phyloP scores from a whole-genome alignment of 2,113 vertebrate genomes.

The Ciconia boyciana region DNA sequence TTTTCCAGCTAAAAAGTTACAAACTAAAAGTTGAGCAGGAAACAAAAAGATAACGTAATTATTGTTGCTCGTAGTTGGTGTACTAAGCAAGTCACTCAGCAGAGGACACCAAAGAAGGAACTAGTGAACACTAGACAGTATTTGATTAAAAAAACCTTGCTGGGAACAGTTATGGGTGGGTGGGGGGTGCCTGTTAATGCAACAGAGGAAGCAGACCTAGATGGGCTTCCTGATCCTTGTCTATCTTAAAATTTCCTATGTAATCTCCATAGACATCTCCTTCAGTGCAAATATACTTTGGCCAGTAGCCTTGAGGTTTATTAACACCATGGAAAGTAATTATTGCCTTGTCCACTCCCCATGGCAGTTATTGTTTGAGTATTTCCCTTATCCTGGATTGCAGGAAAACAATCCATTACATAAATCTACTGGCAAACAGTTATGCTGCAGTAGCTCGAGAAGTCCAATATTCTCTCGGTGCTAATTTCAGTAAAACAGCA shows the following conservation, averaged over 20 bases:
- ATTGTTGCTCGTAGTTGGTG: not conserved
- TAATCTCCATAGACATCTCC: slow-evolving; percentile 63
- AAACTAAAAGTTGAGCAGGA: not conserved
- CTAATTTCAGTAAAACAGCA: slow-evolving; percentile 30
- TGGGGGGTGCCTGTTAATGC: not conserved
- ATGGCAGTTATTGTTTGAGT: slow-evolving; percentile 62
- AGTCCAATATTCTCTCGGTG: slow-evolving; percentile 39
- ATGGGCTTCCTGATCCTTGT: slow-evolving; percentile 59
- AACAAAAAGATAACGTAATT: not conserved
- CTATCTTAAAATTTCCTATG: slow-evolving; percentile 70
- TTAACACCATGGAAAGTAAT: slow-evolving; percentile 59
- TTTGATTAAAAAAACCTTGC: not conserved
- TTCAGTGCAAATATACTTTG: slow-evolving; percentile 64
- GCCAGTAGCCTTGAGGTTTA: slow-evolving; percentile 69
- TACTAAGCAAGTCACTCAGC: not conserved
- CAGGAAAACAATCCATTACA: slow-evolving; percentile 63
- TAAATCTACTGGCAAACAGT: slow-evolving; percentile 40
- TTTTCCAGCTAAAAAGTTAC: not conserved
- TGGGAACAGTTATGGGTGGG: not conserved
- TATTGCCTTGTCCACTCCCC: slow-evolving; percentile 57
- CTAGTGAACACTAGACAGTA: not conserved
- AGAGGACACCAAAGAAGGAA: not conserved
- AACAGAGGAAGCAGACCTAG: slow-evolving; percentile 50
- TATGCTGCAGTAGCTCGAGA: slow-evolving; percentile 8
- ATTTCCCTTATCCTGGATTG: slow-evolving; percentile 60